phyloP scores from a whole-genome alignment of 2,113 vertebrate species.

The Clarias magur region DNA sequence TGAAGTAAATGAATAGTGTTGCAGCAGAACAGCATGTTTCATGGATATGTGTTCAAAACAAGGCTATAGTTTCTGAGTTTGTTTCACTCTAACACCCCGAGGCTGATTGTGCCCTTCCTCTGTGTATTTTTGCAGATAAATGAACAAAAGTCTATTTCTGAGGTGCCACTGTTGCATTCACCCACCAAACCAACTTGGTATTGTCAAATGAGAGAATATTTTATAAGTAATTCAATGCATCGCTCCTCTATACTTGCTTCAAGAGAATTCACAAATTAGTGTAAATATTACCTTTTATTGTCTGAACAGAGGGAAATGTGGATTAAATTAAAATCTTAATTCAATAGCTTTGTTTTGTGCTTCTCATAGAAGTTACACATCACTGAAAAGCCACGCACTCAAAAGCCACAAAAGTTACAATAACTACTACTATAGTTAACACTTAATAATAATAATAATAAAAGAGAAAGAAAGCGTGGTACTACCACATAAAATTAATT shows the following conservation, averaged over 20 bases:
- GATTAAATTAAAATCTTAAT: constrained; percentile 20
- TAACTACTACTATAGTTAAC: too few relatives aligned
- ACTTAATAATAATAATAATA: neutral
- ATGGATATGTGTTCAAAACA: neutral
- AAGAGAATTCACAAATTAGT: constrained; percentile 59
- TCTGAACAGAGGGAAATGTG: constrained; percentile 25
- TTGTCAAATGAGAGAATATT: constrained; percentile 45
- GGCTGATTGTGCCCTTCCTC: neutral
- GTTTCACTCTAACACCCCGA: neutral
- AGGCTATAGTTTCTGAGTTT: neutral
- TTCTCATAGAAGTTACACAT: constrained; percentile 49
- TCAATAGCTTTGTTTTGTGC: constrained; percentile 14
- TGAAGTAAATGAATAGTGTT: constrained; percentile 4
- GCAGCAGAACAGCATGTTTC: neutral
- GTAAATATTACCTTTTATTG: constrained; percentile 50
- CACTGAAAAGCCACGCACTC: constrained; percentile 42
- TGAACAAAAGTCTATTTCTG: neutral
- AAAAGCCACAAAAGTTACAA: too few relatives aligned
- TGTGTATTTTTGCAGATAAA: neutral
- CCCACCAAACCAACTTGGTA: neutral
- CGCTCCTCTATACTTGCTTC: constrained; percentile 32
- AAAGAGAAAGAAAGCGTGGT: neutral
- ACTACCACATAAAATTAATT: neutral
- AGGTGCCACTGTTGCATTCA: neutral
- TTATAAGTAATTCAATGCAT: constrained; percentile 47